phyloP scores from a whole-genome alignment of 2,797 vertebrate species.

The Meriones psammophilus region DNA sequence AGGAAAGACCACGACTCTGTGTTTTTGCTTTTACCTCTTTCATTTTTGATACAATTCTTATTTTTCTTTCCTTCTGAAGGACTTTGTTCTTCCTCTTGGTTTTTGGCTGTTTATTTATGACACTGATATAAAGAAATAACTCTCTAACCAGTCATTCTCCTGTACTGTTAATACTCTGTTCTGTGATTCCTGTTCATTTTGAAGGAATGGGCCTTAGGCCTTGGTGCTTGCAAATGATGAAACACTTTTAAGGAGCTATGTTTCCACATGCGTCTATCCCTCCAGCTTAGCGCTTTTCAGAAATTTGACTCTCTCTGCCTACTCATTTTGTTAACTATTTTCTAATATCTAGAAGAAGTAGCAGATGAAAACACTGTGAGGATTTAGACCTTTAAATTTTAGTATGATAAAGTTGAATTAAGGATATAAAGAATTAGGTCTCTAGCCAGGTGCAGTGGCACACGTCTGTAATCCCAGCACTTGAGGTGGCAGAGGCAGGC shows the following conservation, averaged over 20 bases:
- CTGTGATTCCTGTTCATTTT: background rate
- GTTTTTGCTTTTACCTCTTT: background rate
- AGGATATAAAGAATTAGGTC: too few relatives aligned
- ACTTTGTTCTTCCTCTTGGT: background rate
- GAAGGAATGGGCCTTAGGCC: background rate
- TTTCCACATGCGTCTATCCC: background rate
- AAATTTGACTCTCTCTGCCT: background rate
- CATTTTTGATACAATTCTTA: background rate
- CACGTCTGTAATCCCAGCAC: too few relatives aligned
- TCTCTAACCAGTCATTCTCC: background rate
- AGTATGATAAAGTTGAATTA: background rate
- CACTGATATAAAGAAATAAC: background rate
- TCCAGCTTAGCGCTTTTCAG: background rate
- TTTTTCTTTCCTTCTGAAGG: background rate
- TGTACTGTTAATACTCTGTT: background rate
- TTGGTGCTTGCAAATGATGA: background rate
- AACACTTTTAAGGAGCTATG: background rate
- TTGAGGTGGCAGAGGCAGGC: too few relatives aligned
- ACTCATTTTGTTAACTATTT: background rate
- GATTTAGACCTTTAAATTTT: background rate
- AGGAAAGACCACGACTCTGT: background rate
- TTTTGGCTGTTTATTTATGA: slow-evolving; percentile 5
- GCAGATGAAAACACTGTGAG: slow-evolving; percentile 5
- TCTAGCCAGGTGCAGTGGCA: too few relatives aligned
- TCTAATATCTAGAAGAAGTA: background rate